Evolutionary conservation across 2,113 vertebrate species (phyloP), one percentile per base, ranked within the genome.

Genomic region (Alexandromys fortis): DNA sequence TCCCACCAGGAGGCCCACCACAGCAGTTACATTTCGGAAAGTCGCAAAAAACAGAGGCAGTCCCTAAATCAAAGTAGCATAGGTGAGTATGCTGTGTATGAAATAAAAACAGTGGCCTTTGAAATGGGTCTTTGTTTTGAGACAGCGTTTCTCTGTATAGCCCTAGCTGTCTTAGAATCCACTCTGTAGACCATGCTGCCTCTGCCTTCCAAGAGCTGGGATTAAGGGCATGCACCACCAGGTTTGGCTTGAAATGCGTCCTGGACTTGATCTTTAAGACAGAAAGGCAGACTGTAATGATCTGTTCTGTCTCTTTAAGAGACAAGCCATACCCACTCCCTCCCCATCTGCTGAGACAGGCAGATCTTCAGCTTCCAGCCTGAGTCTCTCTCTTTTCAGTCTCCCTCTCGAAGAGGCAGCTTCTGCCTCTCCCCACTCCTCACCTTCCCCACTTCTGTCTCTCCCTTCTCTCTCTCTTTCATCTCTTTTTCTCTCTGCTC

Each of bases 71-170:
- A 86, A 79, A 91, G 47, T 79, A 86, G 92, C 97, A 97, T 63
- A 97, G 97, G 97, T 81, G 49, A 97, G 94, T 92, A 96, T 83
- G 94, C 97, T 96, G 94, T 94, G 86, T 90, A 96, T 91, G 78
- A 92, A 96, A 96, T 61, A 86, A 91, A 96, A 98, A 67, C 81
- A 79, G 83, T 88, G 33, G 9, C 55, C 82, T 78, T 85, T 55
- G 33, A 52, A 90, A 35, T 49, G 30, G 24, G 6, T 49, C 38
- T 45, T 28, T 65, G 58, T 85, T 85, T 83, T 38, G 7, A 63
- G 81, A 61, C 79, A 83, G n/a, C n/a, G 26, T 45, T 17, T 83
- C 81, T 63, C 81, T 83, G 81, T 13, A 12, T 65, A 65, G n/a
- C 81, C 14, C 14, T 61, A n/a, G 55, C 13, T 63, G n/a, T 61